Base-by-base conservation (phyloP, 2,797 vertebrate species). In the Furcifer pardalis region DNA sequence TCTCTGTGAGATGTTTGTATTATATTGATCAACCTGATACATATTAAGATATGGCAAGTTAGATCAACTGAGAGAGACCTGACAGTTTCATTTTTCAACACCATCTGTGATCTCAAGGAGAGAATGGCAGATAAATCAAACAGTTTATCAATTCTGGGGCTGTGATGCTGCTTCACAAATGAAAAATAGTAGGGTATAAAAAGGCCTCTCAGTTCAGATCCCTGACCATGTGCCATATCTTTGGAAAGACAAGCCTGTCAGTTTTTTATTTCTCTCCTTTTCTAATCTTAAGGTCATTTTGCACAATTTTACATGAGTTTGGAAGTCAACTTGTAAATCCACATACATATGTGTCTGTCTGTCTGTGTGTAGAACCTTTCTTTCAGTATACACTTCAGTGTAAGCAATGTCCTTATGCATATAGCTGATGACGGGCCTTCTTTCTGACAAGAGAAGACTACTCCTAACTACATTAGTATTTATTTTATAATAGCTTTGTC, bases 391-490 rank as follows among this genome's bases (percentile, higher is more conserved):
- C 3, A 25, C 6, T 21, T 10, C 4, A 37, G 37, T 40, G 19
- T 69, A 17, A 35, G 65, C 65, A 35, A 21, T 68, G 35, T 68
- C n/a, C 13, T n/a, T n/a, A n/a, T n/a, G n/a, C n/a, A n/a, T n/a
- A n/a, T n/a, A n/a, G 15, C 21, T n/a, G n/a, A n/a, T n/a, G n/a
- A n/a, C n/a, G n/a, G n/a, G n/a, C n/a, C n/a, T n/a, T n/a, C n/a
- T n/a, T n/a, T 56, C 32, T 56, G 35, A 73, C 83, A 74, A 49
- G 25, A 66, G 25, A 49, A 73, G 40, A 84, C 71, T 74, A 79
- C 59, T 52, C 77, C 27, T 59, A 73, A 52, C 44, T 59, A 74
- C 49, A 74, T 74, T 84, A 79, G 25, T 74, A 84, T 84, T 73
- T 79, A 74, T 74, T 19, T 19, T 52, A 10, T 52, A 40, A 65